Evolutionary conservation across 2,888 invertebrate species (phyloP), one percentile per base, ranked within the genome.

Genomic region (Drosophila histrio): DNA sequence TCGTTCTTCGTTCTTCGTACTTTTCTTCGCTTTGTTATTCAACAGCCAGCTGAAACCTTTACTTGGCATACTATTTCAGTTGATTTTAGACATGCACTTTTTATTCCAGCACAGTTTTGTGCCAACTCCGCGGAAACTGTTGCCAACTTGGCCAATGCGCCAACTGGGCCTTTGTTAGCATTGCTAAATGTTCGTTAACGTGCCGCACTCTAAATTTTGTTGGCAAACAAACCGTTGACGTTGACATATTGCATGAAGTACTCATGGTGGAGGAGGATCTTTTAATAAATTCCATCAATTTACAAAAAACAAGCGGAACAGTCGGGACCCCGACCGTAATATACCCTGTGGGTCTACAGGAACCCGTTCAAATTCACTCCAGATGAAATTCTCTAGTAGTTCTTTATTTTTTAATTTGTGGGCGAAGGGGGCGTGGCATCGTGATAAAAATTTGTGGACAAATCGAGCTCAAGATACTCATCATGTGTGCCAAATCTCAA

Each of bases 101-200:
- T 36, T 57, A 36, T 67, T 76, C 58, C 47, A 41, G 13, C 46
- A 26, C 26, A 24, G 30, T 73, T 70, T 56, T 66, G 47, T 65
- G 73, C 59, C 65, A 77, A 34, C 49, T 54, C 3, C n/a, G 65
- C 57, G 68, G 62, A 62, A 65, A 66, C 64, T 52, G 61, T 62
- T 84, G 79, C 72, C 74, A 78, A 87, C 67, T 81, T 83, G 83
- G 71, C 81, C 71, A 74, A 64, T 60, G 69, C 69, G 73, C 86
- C 85, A 81, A 69, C 68, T 72, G 52, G 41, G 50, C 63, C 72
- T 75, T 62, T 84, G 85, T 87, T 83, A 65, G 81, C 62, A 46
- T 57, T 72, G 79, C 79, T 75, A 81, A 83, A 76, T 81, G 82
- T 87, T 87, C 85, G 79, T 87, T 84, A 87, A 83, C 79, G 85